These are phyloP conservation scores for Coluber constrictor DNA, from an alignment of 2,797 vertebrate species.

Conservation along the genomic window DNA sequence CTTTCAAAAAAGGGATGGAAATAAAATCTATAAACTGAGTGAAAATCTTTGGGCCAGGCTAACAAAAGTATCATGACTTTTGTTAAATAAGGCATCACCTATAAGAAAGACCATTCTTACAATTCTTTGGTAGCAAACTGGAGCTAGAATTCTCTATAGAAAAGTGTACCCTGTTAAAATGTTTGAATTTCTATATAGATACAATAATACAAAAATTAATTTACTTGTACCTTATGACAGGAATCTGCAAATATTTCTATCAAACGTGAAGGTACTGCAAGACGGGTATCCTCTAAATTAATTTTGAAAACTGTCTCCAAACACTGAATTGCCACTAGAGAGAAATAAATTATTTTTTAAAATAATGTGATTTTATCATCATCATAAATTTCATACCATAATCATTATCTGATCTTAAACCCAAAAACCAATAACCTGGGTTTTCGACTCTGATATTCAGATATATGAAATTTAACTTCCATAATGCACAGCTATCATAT, in stretches of 20 bases:
- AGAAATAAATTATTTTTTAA: conserved; percentile 21
- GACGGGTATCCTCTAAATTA: conserved; percentile 85
- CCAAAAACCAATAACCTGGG: background rate
- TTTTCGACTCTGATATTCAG: background rate
- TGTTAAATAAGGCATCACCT: background rate
- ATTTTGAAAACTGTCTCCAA: conserved; percentile 97
- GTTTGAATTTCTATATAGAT: background rate
- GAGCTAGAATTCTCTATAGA: background rate
- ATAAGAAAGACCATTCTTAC: background rate
- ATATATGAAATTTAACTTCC: background rate
- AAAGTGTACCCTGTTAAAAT: background rate
- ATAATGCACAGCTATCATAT: background rate
- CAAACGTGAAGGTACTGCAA: conserved; percentile 84
- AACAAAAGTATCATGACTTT: background rate
- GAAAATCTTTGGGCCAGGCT: background rate
- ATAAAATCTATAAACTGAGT: background rate
- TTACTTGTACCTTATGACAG: conserved; percentile 82
- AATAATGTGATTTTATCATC: background rate
- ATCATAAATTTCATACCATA: background rate
- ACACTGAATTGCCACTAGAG: conserved; percentile 93
- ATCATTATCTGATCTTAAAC: background rate
- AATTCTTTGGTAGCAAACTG: background rate
- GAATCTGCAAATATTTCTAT: conserved; percentile 90
- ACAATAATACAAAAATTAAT: background rate
- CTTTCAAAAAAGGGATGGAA: background rate